Conservation (phyloP, 2,888 invertebrate genomes). For the Latheticus oryzae region DNA sequence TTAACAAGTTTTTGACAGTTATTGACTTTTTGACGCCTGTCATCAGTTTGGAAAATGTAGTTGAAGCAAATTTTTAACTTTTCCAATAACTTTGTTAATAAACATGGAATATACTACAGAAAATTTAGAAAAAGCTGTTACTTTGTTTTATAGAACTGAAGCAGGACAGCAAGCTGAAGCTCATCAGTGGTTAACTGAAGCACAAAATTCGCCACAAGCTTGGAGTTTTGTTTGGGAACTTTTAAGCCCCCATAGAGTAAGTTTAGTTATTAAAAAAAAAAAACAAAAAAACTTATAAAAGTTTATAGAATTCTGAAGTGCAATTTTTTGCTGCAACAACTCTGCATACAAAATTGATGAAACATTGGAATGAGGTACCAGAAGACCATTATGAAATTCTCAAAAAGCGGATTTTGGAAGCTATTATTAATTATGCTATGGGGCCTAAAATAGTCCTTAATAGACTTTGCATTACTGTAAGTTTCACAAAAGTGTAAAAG, state of each 20-base stretch:
- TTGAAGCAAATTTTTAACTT: slow-evolving; percentile 13
- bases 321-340: slow-evolving; percentile 96
- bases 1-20: slow-evolving; percentile 22
- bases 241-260: slow-evolving; percentile 83
- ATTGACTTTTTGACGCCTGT: slow-evolving; percentile 26
- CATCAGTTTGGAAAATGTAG: slow-evolving; percentile 34
- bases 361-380: slow-evolving; percentile 90
- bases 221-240: slow-evolving; percentile 95
- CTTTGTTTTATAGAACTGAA: slow-evolving; percentile 73
- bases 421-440: slow-evolving; percentile 79
- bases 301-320: slow-evolving; percentile 82
- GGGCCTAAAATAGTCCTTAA: slow-evolving; percentile 89
- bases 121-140: slow-evolving; percentile 77
- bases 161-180: slow-evolving; percentile 79
- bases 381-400: slow-evolving; percentile 81
- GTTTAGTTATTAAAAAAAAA: slow-evolving; percentile 6
- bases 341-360: slow-evolving; percentile 87
- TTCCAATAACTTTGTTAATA: slow-evolving; percentile 18
- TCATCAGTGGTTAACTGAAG: slow-evolving; percentile 87
- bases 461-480: slow-evolving; percentile 88
- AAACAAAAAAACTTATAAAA: neutral
- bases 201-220: slow-evolving; percentile 87
- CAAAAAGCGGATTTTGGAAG: slow-evolving; percentile 81
- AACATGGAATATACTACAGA: slow-evolving; percentile 73
- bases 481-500: slow-evolving; percentile 51